Evolutionary conservation across 2,797 vertebrate species (phyloP).

Genomic region (Enteromius viviparus): DNA sequence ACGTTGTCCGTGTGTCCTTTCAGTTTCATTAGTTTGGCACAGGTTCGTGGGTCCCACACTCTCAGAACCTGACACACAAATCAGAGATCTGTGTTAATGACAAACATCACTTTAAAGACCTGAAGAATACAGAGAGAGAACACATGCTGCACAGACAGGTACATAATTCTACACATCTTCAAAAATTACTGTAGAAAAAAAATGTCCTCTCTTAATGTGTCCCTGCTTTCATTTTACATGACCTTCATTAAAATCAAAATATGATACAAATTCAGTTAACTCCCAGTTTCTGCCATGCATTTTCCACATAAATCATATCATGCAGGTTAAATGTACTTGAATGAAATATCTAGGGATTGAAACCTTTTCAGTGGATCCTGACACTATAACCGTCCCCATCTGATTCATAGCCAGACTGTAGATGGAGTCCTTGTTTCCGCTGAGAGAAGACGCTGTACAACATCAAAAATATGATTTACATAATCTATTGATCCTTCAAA

Average conservation of each 20-base stretch:
- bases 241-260: not conserved
- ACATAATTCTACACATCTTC: not conserved
- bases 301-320: not conserved
- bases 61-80: conserved; percentile 78
- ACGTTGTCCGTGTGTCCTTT: conserved; percentile 90
- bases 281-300: not conserved
- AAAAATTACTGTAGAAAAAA: not conserved
- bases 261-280: not conserved
- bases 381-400: conserved; percentile 90
- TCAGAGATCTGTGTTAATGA: not conserved
- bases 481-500: not conserved
- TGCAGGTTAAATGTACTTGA: not conserved
- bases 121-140: not conserved
- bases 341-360: not conserved
- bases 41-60: conserved; percentile 89
- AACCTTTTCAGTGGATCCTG: conserved; percentile 90
- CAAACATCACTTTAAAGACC: not conserved
- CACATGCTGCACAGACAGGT: not conserved
- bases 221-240: not conserved
- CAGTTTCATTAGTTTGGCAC: conserved; percentile 90
- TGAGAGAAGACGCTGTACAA: conserved; percentile 84
- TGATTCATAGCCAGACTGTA: conserved; percentile 92
- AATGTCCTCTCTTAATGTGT: not conserved
- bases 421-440: conserved; percentile 91
- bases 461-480: not conserved